Conservation (phyloP, 2,797 vertebrate species). For the Psittacula echo region DNA sequence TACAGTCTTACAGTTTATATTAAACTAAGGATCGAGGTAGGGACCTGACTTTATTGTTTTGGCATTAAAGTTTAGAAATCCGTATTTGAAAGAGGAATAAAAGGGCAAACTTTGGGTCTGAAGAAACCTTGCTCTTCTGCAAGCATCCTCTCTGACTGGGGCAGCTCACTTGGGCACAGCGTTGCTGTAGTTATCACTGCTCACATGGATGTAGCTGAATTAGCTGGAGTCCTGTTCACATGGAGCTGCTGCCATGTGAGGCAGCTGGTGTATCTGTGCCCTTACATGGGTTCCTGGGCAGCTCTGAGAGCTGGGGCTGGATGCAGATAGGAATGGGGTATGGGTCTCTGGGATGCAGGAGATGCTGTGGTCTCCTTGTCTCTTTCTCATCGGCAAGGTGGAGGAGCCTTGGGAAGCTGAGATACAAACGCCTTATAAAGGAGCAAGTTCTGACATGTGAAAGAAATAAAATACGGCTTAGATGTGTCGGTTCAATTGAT, state of each 20-base stretch:
- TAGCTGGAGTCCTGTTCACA: neutral
- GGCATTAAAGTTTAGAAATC: neutral
- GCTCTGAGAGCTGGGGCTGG: neutral
- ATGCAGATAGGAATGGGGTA: rapidly evolving
- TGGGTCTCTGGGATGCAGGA: neutral
- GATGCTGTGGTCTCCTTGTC: no score
- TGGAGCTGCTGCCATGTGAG: neutral
- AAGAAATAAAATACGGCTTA: neutral
- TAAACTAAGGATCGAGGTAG: neutral
- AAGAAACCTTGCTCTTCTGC: neutral
- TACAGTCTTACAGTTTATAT: neutral
- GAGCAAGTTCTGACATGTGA: neutral
- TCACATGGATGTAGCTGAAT: neutral
- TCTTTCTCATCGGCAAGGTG: neutral
- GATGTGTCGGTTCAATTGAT: neutral
- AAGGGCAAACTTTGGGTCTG: neutral
- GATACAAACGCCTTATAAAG: neutral
- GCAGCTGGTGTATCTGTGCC: neutral
- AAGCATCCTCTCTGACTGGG: neutral
- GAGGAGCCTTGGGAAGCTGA: neutral
- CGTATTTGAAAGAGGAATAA: neutral
- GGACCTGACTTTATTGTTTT: neutral
- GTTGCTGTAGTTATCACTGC: neutral
- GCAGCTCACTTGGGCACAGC: neutral
- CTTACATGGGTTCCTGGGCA: neutral